Percentiles rank a stretch among this genome's conserved stretches.
phyloP scores from a whole-genome alignment of 2,113 vertebrate genomes.

The Tenrec ecaudatus region DNA sequence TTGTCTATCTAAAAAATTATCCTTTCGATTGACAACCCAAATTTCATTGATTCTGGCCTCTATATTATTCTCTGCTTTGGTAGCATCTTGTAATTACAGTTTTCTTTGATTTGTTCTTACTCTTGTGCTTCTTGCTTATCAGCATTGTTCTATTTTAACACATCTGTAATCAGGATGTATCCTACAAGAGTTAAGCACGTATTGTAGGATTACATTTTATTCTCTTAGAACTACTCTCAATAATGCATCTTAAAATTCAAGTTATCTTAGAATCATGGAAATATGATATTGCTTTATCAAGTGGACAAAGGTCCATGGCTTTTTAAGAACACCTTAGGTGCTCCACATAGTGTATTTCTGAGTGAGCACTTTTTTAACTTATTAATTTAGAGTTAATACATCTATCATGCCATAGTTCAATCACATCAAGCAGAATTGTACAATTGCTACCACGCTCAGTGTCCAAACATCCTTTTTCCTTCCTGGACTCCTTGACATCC shows the following conservation, averaged over 20 bases:
- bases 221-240: slow-evolving; percentile 3
- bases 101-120: slow-evolving; percentile 6
- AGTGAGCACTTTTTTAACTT: neutral
- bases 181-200: neutral
- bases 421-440: no score
- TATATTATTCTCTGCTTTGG: neutral
- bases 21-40: neutral
- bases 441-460: no score
- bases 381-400: no score
- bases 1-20: neutral
- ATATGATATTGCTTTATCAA: neutral
- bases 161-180: slow-evolving; percentile 14
- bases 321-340: neutral
- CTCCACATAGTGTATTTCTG: neutral
- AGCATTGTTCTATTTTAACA: slow-evolving; percentile 33
- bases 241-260: slow-evolving; percentile 37
- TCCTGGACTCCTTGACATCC: no score
- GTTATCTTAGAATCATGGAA: neutral
- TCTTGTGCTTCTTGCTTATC: neutral
- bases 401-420: no score
- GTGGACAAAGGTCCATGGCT: slow-evolving; percentile 4
- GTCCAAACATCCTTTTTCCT: no score
- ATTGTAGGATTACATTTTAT: slow-evolving; percentile 26
- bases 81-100: neutral
- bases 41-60: neutral